Base-by-base conservation (phyloP, 2,797 vertebrate species). In the Menidia menidia region DNA sequence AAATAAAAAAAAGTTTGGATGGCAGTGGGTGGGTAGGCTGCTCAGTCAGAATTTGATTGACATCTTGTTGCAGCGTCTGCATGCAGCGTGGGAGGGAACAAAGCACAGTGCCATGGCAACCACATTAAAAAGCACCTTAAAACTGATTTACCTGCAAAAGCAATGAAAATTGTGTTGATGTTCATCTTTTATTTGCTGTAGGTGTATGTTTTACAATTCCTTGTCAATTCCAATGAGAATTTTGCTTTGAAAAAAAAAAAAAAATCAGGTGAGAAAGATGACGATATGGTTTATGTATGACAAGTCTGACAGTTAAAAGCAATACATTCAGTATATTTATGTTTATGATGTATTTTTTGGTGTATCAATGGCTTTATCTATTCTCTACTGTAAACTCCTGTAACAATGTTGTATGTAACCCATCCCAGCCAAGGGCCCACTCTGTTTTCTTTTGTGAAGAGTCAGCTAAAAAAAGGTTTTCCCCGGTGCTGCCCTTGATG, bases 101-200 rank as follows among this genome's bases (percentile, higher is more conserved):
- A 89, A 91, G 90, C 90, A 88, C 87, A 92, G 89, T 88, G 90
- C 89, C 90, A 92, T 91, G 89, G 92, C 89, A 91, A 91, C 92
- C 90, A 87, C 90, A 92, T 86, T 85, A 91, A 92, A 92, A 90
- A 92, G 92, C 92, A 93, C 91, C 90, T 92, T 93, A 89, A 91
- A 87, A 86, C 78, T 72, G 68, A 89, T 85, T 90, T 89, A 85
- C 83, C 82, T 84, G 89, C 44, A 85, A 88, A 91, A 90, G 88
- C 87, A 90, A 89, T 90, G 82, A 56, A 74, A 79, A 68, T 81
- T 77, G 62, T 90, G 86, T 89, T 77, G 58, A 70, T 83, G 48
- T 76, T 81, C 59, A 65, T 50, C 52, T 75, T 75, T 74, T 64
- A 30, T 70, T 65, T 64, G 57, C 76, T 81, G 53, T 77, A 33